Conservation (phyloP, 1,140 invertebrate genomes). For the Penaeus vannamei region DNA sequence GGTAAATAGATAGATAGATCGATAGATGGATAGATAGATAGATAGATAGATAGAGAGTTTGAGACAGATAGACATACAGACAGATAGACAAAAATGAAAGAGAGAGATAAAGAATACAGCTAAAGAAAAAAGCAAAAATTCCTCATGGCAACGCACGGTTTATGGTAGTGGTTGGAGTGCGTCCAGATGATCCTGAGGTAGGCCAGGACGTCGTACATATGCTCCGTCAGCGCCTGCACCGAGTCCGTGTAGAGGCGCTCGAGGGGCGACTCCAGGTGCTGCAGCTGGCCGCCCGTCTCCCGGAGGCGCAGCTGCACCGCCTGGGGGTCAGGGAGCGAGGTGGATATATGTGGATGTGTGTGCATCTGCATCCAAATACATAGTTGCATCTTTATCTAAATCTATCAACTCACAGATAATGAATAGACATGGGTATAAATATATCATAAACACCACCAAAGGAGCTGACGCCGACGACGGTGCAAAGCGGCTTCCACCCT, state of each 20-base stretch:
- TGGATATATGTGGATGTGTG: neutral
- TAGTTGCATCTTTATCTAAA: too few relatives aligned
- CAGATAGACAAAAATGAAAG: too few relatives aligned
- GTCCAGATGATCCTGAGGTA: conserved; percentile 57
- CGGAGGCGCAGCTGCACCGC: conserved; percentile 27
- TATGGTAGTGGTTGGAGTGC: conserved; percentile 57
- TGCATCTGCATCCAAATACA: neutral
- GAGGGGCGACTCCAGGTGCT: conserved; percentile 47
- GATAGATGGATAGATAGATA: too few relatives aligned
- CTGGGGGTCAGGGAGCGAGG: neutral
- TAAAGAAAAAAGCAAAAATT: too few relatives aligned
- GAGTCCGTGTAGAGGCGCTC: conserved; percentile 53
- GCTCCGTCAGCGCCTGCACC: conserved; percentile 49
- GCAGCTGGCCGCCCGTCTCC: conserved; percentile 54
- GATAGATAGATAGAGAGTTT: too few relatives aligned
- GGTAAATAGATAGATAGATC: too few relatives aligned
- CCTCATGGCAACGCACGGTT: conserved; percentile 5
- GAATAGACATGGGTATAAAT: too few relatives aligned
- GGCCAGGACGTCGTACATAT: conserved; percentile 57
- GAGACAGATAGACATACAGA: too few relatives aligned
- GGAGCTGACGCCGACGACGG: too few relatives aligned
- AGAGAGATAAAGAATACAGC: too few relatives aligned
- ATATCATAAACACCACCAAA: neutral
- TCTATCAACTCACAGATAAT: too few relatives aligned
- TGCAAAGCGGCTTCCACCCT: too few relatives aligned